These are phyloP conservation scores for Nephrocerus scutellatus DNA, from an alignment of 2,888 invertebrate genomes.

Conservation along the genomic window DNA sequence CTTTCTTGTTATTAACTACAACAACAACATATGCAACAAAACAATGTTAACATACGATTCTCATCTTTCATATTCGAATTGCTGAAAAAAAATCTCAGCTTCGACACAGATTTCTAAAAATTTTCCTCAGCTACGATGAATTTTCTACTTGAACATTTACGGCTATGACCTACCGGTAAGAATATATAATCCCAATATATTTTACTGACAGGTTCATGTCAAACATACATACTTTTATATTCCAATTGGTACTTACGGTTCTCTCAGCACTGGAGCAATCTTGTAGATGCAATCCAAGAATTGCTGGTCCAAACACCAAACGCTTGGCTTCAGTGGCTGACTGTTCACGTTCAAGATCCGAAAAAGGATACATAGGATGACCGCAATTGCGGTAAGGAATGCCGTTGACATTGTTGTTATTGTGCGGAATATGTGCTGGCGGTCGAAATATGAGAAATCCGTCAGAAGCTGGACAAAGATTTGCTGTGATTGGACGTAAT, in stretches of 20 bases:
- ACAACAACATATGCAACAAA: no score
- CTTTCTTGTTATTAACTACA: no score
- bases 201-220: no score
- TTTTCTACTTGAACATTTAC: no score
- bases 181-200: no score
- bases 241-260: conserved; percentile 64
- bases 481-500: conserved; percentile 24
- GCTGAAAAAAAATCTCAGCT: no score
- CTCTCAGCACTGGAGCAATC: conserved; percentile 68
- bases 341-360: conserved; percentile 79
- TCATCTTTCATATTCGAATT: no score
- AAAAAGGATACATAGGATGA: conserved; percentile 75
- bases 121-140: no score
- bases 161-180: no score
- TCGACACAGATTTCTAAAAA: no score
- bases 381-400: conserved; percentile 70
- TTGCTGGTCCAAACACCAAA: conserved; percentile 68
- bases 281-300: conserved; percentile 73
- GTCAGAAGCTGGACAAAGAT: conserved; percentile 22
- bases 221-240: no score
- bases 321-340: conserved; percentile 68
- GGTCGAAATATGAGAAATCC: conserved; percentile 25
- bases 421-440: conserved; percentile 26
- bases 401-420: conserved; percentile 66
- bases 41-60: no score